phyloP scores from a whole-genome alignment of 2,113 vertebrate genomes.

The Anser cygnoides region DNA sequence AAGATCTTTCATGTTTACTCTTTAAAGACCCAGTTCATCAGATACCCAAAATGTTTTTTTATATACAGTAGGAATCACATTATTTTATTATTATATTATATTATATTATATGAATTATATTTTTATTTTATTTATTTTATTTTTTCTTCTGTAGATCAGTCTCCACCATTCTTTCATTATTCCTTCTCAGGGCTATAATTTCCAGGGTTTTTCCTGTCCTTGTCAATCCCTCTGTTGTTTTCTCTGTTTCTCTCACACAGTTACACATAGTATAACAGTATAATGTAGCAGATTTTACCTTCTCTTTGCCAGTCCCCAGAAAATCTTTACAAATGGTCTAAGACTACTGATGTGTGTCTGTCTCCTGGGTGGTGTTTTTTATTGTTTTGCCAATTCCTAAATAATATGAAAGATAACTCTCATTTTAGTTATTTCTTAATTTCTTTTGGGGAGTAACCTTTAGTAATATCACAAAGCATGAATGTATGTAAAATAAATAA shows the following conservation, averaged over 20 bases:
- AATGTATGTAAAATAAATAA: neutral
- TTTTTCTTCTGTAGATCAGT: neutral
- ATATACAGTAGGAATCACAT: neutral
- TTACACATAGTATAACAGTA: neutral
- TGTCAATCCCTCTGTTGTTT: neutral
- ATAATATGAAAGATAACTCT: neutral
- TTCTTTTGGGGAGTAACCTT: neutral
- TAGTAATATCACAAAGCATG: neutral
- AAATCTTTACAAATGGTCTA: neutral
- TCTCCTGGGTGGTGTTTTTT: neutral
- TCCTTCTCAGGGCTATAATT: conserved; percentile 14
- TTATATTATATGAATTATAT: no score
- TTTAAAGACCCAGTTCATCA: neutral
- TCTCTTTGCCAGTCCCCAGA: neutral
- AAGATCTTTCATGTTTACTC: neutral
- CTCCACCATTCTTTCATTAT: conserved; percentile 15
- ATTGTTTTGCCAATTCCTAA: neutral
- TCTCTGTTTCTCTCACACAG: neutral
- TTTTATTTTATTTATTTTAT: no score
- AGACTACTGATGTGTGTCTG: neutral
- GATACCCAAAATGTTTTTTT: neutral
- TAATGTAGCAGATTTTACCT: neutral
- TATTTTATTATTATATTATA: no score
- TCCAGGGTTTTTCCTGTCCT: conserved; percentile 4
- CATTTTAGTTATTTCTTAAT: neutral